Evolutionary conservation across 2,888 invertebrate species (phyloP), one percentile per base, ranked within the genome.

Genomic region (Protodeltote pygarga): DNA sequence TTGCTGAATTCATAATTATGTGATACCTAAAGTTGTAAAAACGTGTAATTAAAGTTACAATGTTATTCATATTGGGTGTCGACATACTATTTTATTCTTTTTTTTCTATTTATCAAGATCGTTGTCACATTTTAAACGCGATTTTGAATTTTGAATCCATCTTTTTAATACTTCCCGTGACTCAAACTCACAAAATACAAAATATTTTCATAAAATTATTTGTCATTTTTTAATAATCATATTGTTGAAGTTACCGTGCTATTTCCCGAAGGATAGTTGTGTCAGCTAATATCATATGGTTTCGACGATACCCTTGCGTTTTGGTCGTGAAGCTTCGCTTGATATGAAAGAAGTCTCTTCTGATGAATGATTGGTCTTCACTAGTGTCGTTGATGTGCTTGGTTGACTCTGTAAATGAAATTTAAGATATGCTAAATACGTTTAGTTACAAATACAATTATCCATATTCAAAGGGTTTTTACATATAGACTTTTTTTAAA

Each of bases 281-380:
- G 35, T 29, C 31, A 67, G 60, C 73, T 85, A 88, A 85, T 87
- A 92, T 94, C 92, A 94, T 72, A 94, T 93, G 47, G 94, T 94
- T 73, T 94, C 94, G 9, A 94, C 93, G 58, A 93, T 87, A 3
- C 94, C 94, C 65, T 92, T 94, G 29, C 93, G 87, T 61, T 93
- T 93, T n/a, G 80, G 76, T 42, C 93, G 89, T 54, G 93, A 87
- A 49, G 87, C 86, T 37, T 93, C 93, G 15, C 85, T 81, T 1
- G 94, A 95, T 52, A 96, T 96, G 75, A 96, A 96, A 0, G 96
- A 96, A 0, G 96, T 96, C 73, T 96, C 96, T 78, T 95, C 96
- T 0, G 96, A 96, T n/a, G 85, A 81, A 19, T 57, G 71, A 23
- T 59, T 73, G 2, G 73, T 53, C 59, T 84, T 85, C 33, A 65